phyloP scores from a whole-genome alignment of 1,140 invertebrate genomes.

The Sarcophaga bullata region DNA sequence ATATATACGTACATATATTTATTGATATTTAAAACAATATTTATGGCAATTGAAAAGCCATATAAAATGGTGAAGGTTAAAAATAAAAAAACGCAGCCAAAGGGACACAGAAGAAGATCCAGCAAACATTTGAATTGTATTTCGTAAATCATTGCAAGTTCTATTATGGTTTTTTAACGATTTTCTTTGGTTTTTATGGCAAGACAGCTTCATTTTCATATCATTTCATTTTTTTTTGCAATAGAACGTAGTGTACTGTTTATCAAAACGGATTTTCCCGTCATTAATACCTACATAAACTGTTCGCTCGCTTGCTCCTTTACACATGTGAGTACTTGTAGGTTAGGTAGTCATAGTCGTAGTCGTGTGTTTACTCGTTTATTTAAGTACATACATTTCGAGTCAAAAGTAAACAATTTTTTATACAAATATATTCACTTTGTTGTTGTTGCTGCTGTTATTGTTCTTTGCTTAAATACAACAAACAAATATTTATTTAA shows the following conservation, averaged over 20 bases:
- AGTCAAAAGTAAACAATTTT: neutral
- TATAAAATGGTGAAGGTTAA: constrained; percentile 16
- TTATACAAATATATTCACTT: neutral
- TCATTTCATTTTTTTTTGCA: neutral
- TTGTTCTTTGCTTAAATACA: neutral
- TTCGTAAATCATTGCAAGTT: neutral
- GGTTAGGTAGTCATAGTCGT: too few relatives aligned
- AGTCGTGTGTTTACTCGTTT: neutral
- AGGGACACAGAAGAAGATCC: too few relatives aligned
- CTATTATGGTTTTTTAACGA: constrained; percentile 16
- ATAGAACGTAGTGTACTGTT: neutral
- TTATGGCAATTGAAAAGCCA: constrained; percentile 24
- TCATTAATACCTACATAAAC: constrained; percentile 12
- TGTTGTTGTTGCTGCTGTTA: too few relatives aligned
- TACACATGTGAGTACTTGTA: neutral
- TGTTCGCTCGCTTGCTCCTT: neutral
- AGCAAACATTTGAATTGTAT: constrained; percentile 10
- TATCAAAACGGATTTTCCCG: constrained; percentile 26
- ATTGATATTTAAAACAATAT: constrained; percentile 22
- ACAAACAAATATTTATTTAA: constrained; percentile 22
- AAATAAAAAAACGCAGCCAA: neutral
- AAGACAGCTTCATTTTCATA: neutral
- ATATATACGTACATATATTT: neutral
- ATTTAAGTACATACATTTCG: neutral
- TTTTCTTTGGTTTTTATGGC: neutral